Conservation (phyloP, 1,140 invertebrate species). For the Ceratosolen fusciceps region DNA sequence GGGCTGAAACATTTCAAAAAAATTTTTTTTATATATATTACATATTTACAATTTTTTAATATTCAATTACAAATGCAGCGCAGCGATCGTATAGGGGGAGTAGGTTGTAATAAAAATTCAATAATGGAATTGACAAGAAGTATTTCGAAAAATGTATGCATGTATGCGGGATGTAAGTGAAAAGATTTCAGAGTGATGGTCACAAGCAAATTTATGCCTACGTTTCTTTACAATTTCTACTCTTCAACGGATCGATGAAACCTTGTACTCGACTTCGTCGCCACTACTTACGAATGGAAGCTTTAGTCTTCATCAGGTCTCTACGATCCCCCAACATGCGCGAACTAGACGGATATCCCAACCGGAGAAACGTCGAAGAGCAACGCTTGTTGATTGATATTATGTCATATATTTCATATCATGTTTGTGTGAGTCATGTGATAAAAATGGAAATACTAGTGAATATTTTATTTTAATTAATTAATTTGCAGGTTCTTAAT, state of each 20-base stretch:
- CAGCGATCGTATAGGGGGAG: too few species aligned
- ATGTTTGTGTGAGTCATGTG: too few species aligned
- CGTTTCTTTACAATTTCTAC: slow-evolving; percentile 23
- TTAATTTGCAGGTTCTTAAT: too few species aligned
- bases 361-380: neutral
- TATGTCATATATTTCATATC: too few species aligned
- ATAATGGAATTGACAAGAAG: neutral
- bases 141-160: neutral
- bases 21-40: too few species aligned
- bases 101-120: too few species aligned
- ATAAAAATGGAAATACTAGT: too few species aligned
- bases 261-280: neutral
- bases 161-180: neutral
- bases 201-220: slow-evolving; percentile 5
- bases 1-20: too few species aligned
- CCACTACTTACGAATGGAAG: neutral
- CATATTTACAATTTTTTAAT: too few species aligned
- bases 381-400: neutral
- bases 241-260: slow-evolving; percentile 29
- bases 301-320: neutral
- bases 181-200: slow-evolving; percentile 16
- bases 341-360: neutral
- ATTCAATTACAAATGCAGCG: too few species aligned
- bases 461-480: too few species aligned
- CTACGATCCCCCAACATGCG: neutral